Evolutionary conservation across 2,888 invertebrate species (phyloP), one percentile per base, ranked within the genome.

Genomic region (Prosopocoilus inquinatus): DNA sequence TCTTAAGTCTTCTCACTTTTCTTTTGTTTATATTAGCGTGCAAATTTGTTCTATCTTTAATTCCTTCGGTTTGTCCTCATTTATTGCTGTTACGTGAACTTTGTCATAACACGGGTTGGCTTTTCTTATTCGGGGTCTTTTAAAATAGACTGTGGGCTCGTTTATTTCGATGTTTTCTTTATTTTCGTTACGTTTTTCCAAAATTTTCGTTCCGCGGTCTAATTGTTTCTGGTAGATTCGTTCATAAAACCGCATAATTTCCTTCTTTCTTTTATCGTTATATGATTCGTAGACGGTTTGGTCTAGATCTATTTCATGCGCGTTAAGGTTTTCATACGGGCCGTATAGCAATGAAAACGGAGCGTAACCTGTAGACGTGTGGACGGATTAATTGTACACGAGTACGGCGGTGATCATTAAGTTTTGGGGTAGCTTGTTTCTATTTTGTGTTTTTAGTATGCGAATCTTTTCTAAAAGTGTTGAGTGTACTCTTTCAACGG

Each of bases 1-100:
- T 61, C 50, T 51, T 63, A 9, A 53, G n/a, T 58, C 58, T 53
- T 49, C 57, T 64, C n/a, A 64, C 5, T 51, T 28, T 28, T 5
- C 20, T 58, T 59, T 45, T 51, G 46, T 2, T 43, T 52, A 20
- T 60, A 33, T 61, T 63, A 12, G 61, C 38, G 9, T 28, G 44
- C 15, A 35, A 16, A 20, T 47, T 45, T 2, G 58, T 33, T 43
- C 44, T 52, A 46, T 59, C 60, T 50, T 55, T 58, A 20, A 57
- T 53, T 36, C 58, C 59, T 43, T 51, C 39, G n/a, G 47, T 28
- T 28, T 28, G 12, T 50, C 33, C 2, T 39, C 20, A 3, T 20
- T 3, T 16, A 32, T 15, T 5, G n/a, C 3, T 1, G 50, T 50
- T 2, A 55, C 34, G 8, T 51, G 50, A n/a, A 56, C 41, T 47